Percentiles rank a stretch among this genome's conserved stretches.
Conservation (phyloP, 2,797 vertebrate species). For the Dermochelys coriacea region DNA sequence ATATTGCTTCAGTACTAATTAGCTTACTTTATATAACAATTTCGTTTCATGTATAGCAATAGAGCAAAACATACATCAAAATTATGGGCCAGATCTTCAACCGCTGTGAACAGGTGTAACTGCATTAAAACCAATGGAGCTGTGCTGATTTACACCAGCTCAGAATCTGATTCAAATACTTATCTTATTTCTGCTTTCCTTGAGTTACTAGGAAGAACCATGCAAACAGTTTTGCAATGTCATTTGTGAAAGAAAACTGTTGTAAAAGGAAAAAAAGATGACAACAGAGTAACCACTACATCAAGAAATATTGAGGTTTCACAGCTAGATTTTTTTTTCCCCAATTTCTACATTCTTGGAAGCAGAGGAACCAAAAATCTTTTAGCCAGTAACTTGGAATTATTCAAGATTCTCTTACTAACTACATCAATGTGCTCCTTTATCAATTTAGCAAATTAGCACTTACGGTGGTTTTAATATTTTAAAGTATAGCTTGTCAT, state of each 20-base stretch:
- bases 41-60: conserved; percentile 12
- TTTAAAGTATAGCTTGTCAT: conserved; percentile 68
- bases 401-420: conserved; percentile 75
- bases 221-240: not conserved
- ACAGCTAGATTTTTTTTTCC: not conserved
- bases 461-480: conserved; percentile 77
- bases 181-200: conserved; percentile 25
- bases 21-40: conserved; percentile 46
- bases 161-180: not conserved
- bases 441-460: conserved; percentile 77
- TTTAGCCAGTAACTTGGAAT: not conserved
- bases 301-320: not conserved
- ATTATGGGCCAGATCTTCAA: rapidly evolving
- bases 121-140: not conserved
- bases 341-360: not conserved
- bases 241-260: not conserved
- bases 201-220: not conserved
- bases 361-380: not conserved
- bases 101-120: rapidly evolving
- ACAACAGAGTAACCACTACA: not conserved
- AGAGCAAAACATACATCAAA: not conserved
- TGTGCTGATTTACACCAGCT: not conserved
- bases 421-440: conserved; percentile 67
- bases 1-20: not conserved
- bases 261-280: not conserved